These are phyloP conservation scores for Drosophila pectinifera DNA, from an alignment of 1,140 invertebrate species.

Conservation along the genomic window DNA sequence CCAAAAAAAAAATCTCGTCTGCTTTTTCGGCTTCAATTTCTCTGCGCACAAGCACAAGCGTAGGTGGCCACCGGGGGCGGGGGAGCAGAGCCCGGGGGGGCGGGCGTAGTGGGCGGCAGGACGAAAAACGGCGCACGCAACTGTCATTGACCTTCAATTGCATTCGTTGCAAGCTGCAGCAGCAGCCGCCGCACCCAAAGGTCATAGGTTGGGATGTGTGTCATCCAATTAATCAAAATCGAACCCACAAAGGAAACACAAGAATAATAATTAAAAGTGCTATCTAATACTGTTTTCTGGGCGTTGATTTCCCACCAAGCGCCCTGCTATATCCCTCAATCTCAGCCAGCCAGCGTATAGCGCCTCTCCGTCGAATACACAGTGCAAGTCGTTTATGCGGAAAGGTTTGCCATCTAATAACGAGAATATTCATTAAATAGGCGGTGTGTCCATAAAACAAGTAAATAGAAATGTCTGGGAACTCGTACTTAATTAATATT, in stretches of 20 bases:
- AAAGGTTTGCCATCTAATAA: not conserved
- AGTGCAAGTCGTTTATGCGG: slow-evolving; percentile 7
- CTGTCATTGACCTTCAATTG: slow-evolving; percentile 82
- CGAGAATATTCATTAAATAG: not conserved
- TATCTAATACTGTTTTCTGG: not conserved
- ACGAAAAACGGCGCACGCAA: slow-evolving; percentile 75
- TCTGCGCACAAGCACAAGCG: slow-evolving; percentile 47
- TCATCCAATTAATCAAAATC: slow-evolving; percentile 64
- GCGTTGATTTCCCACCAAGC: slow-evolving; percentile 2
- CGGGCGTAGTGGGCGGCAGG: slow-evolving; percentile 20
- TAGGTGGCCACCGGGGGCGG: slow-evolving; percentile 7
- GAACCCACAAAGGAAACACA: not conserved
- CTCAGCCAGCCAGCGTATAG: slow-evolving; percentile 2
- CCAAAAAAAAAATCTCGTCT: slow-evolving; percentile 42
- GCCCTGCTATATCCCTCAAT: slow-evolving; percentile 4
- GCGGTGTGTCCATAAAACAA: too few relatives aligned
- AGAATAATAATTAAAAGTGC: not conserved
- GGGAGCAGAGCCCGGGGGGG: slow-evolving; percentile 3
- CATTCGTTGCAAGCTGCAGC: slow-evolving; percentile 66
- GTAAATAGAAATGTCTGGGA: not conserved
- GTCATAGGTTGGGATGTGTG: slow-evolving; percentile 65
- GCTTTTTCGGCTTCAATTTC: slow-evolving; percentile 53
- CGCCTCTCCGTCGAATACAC: slow-evolving; percentile 10
- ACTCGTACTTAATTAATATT: not conserved
- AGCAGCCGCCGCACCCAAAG: slow-evolving; percentile 74